phyloP scores from a whole-genome alignment of 1,140 invertebrate genomes.

The Oncopeltus fasciatus region DNA sequence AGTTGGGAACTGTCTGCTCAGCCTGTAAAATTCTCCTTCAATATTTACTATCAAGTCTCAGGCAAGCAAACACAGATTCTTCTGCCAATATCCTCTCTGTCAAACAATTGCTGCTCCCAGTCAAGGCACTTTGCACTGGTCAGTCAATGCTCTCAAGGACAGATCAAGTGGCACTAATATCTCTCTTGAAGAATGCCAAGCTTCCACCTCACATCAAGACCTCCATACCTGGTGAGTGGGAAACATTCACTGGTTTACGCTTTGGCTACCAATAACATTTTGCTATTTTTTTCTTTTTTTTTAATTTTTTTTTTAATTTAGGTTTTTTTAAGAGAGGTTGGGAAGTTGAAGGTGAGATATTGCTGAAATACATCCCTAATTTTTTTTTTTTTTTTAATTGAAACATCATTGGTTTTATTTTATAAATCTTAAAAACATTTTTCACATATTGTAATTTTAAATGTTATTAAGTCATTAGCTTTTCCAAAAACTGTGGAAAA shows the following conservation, averaged over 20 bases:
- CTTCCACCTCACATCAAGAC: constrained; percentile 41
- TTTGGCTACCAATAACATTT: too few relatives aligned
- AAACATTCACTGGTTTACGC: too few relatives aligned
- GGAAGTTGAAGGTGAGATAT: too few relatives aligned
- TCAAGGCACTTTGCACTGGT: constrained; percentile 43
- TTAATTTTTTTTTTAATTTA: neutral
- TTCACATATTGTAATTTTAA: too few relatives aligned
- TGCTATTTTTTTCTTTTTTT: too few relatives aligned
- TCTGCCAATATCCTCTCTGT: constrained; percentile 28
- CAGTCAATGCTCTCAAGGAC: constrained; percentile 37
- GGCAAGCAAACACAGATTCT: constrained; percentile 24
- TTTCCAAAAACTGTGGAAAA: too few relatives aligned
- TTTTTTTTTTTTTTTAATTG: too few relatives aligned
- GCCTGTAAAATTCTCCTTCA: constrained; percentile 42
- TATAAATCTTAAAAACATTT: too few relatives aligned
- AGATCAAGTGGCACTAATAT: constrained; percentile 44
- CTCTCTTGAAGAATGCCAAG: constrained; percentile 51
- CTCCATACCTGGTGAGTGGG: constrained; percentile 33
- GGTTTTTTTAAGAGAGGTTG: neutral
- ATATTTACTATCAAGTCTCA: constrained; percentile 39
- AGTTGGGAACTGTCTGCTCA: constrained; percentile 38
- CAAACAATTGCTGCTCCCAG: constrained; percentile 41
- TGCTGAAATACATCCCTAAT: too few relatives aligned
- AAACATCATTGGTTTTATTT: too few relatives aligned
- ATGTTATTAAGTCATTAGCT: too few relatives aligned